Evolutionary conservation across 2,888 invertebrate genomes (phyloP).

Genomic region (Glaucopsyche alexis): DNA sequence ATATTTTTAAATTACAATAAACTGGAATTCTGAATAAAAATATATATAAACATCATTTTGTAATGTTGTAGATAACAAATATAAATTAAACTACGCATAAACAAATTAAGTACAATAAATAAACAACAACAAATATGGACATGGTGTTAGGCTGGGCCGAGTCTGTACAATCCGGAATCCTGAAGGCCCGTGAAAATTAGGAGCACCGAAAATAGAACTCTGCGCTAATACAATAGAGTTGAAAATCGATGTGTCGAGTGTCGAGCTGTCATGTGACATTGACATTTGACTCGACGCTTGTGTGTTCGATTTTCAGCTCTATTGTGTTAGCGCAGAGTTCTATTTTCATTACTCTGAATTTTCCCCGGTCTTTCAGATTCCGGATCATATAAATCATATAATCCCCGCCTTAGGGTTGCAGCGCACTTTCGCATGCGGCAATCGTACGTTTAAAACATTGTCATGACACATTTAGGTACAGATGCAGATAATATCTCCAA

Average conservation of each 20-base stretch:
- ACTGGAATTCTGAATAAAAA: conserved; percentile 39
- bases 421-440: not conserved
- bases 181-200: too few species aligned
- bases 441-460: not conserved
- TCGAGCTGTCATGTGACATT: too few species aligned
- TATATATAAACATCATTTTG: conserved; percentile 38
- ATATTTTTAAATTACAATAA: conserved; percentile 41
- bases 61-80: conserved; percentile 35
- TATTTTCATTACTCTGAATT: too few species aligned
- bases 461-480: not conserved
- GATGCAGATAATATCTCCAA: not conserved
- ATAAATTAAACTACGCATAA: conserved; percentile 32
- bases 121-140: conserved; percentile 5
- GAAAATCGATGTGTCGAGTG: too few species aligned
- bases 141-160: too few species aligned
- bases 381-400: too few species aligned
- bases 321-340: too few species aligned
- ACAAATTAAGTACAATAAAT: conserved; percentile 31
- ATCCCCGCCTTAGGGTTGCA: not conserved
- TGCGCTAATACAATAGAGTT: too few species aligned
- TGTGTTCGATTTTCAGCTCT: too few species aligned
- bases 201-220: not conserved
- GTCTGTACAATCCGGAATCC: too few species aligned
- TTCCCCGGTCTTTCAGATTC: too few species aligned
- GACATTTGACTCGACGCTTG: too few species aligned